Percentiles rank a stretch among this genome's conserved stretches.
These are phyloP conservation scores for Linnaemya vulpina DNA, from an alignment of 2,888 invertebrate genomes.

Conservation along the genomic window DNA sequence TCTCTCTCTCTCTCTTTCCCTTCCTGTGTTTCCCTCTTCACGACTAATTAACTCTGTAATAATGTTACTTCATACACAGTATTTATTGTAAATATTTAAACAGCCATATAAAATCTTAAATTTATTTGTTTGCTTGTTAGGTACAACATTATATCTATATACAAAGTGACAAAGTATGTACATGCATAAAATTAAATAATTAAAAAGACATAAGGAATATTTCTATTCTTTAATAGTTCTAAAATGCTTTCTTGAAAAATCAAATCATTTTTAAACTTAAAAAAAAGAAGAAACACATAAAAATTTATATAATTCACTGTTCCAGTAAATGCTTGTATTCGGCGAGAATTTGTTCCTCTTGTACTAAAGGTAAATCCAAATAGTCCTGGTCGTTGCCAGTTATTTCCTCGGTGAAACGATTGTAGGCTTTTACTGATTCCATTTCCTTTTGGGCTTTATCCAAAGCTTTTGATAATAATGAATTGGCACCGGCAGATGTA, in stretches of 20 bases:
- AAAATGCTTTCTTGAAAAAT: background rate
- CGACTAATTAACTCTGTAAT: too few relatives aligned
- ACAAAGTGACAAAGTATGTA: background rate
- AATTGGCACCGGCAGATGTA: slow-evolving; percentile 73
- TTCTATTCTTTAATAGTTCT: background rate
- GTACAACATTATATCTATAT: slow-evolving; percentile 4
- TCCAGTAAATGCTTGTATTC: slow-evolving; percentile 87
- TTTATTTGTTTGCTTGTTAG: slow-evolving; percentile 21
- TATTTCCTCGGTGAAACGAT: slow-evolving; percentile 85
- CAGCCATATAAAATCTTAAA: slow-evolving; percentile 37
- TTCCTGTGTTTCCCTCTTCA: too few relatives aligned
- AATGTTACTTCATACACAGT: too few relatives aligned
- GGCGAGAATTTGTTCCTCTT: slow-evolving; percentile 87
- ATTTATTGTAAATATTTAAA: slow-evolving; percentile 1
- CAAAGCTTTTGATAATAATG: slow-evolving; percentile 74
- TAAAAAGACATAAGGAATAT: background rate
- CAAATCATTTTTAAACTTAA: slow-evolving; percentile 39
- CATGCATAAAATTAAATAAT: background rate
- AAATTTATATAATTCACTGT: slow-evolving; percentile 72
- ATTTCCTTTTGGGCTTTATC: slow-evolving; percentile 77
- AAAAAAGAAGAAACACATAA: slow-evolving; percentile 2
- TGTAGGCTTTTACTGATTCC: slow-evolving; percentile 83
- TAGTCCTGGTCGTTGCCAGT: slow-evolving; percentile 87
- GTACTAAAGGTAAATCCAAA: slow-evolving; percentile 87
- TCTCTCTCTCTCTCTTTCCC: too few relatives aligned